Evolutionary conservation across 2,797 vertebrate species (phyloP).

Genomic region (Chiroxiphia lanceolata): DNA sequence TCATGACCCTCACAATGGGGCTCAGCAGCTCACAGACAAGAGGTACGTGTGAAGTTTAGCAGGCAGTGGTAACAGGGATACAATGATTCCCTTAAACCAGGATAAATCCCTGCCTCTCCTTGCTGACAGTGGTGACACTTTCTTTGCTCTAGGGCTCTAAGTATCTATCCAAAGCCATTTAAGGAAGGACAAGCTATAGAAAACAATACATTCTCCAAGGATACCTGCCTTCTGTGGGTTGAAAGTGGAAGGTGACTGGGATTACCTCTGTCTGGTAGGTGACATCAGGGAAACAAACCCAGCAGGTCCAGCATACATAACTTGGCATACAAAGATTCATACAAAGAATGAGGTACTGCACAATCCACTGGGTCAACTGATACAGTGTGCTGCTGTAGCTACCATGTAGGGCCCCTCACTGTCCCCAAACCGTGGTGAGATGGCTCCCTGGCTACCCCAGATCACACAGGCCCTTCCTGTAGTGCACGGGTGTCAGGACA

Average conservation of each 20-base stretch:
- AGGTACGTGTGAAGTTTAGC: not conserved
- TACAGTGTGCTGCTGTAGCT: not conserved
- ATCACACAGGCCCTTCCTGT: not conserved
- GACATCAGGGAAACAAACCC: not conserved
- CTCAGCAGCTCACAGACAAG: not conserved
- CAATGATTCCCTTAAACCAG: not conserved
- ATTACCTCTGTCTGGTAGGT: not conserved
- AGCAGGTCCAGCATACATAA: not conserved
- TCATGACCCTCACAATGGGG: not conserved
- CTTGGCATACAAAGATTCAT: not conserved
- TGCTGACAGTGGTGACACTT: not conserved
- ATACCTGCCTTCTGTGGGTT: not conserved
- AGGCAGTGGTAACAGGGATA: not conserved
- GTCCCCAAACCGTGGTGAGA: not conserved
- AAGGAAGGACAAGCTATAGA: not conserved
- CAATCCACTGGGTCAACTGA: not conserved
- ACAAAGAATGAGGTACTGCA: not conserved
- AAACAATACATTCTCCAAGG: accelerated
- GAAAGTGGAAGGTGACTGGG: not conserved
- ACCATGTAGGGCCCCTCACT: not conserved
- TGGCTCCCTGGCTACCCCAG: not conserved
- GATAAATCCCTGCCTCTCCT: not conserved
- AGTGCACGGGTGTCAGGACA: not conserved
- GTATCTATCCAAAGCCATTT: not conserved
- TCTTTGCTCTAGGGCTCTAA: not conserved